A percentile compares a stretch with the other conserved stretches of the same genome.
Conservation (phyloP, 2,888 invertebrate genomes). For the Penaeus monodon region DNA sequence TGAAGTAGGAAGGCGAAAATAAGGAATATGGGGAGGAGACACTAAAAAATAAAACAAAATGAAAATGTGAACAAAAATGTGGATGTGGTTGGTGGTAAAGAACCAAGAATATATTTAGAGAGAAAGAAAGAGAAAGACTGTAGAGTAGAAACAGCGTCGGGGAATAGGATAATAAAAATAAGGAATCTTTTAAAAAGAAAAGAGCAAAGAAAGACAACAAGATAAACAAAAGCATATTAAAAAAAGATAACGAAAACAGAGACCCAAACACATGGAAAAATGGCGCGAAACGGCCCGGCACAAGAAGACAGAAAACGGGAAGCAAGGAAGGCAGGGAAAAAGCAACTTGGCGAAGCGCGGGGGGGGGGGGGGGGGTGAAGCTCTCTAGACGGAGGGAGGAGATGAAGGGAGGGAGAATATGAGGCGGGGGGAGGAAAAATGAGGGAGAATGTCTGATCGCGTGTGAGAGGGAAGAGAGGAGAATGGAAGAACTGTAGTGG, state of each 20-base stretch:
- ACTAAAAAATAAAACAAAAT: neutral
- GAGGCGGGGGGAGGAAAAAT: neutral
- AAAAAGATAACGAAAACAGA: too few relatives aligned
- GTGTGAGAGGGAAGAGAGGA: neutral
- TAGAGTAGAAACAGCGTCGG: neutral
- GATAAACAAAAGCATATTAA: too few relatives aligned
- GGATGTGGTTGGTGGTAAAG: neutral
- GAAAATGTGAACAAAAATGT: neutral
- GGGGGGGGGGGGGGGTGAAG: neutral
- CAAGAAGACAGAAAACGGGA: too few relatives aligned
- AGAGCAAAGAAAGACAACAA: too few relatives aligned
- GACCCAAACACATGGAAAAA: too few relatives aligned
- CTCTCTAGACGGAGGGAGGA: neutral
- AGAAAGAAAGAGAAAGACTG: neutral
- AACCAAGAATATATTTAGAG: neutral
- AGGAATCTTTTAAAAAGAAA: neutral
- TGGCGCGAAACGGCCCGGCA: too few relatives aligned
- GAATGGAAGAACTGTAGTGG: neutral
- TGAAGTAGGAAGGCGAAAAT: neutral
- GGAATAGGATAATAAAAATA: neutral
- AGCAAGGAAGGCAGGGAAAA: neutral
- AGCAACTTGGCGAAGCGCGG: neutral
- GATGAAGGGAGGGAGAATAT: neutral
- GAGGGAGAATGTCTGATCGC: neutral
- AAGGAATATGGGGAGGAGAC: neutral